Evolutionary conservation across 2,888 invertebrate species (phyloP), one percentile per base, ranked within the genome.

Genomic region (Morinoia aosen): DNA sequence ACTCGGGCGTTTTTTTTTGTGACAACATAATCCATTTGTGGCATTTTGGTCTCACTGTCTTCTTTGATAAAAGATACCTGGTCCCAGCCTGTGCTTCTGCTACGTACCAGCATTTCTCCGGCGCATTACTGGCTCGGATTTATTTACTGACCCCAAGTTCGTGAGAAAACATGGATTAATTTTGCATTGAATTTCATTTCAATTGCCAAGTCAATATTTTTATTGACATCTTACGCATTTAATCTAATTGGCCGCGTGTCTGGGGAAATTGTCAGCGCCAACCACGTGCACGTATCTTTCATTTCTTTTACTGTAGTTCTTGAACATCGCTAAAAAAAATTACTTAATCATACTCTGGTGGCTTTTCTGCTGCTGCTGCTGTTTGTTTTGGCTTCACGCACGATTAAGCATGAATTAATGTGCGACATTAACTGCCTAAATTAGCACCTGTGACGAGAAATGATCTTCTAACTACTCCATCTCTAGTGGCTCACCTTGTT

Each of bases 311-410:
- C 76, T 33, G 48, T 33, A 33, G 19, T 76, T 16, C 25, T 76
- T 76, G 33, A 33, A 76, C 25, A 33, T 76, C 76, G 25, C 25
- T 48, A 48, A 76, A 33, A 76, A 76, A 33, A 33, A 16, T 76
- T 33, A 3, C 8, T 16, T 76, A 76, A 33, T 76, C 19, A 33
- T 33, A 7, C 76, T 0, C 16, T 90, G 90, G 12, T 90, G 90
- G 90, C 48, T 8, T 48, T 48, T 33, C 48, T 40, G 40, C 14
- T 33, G 90, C 90, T 48, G 90, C 90, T 40, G 8, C 40, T 48
- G 90, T 39, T 90, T 90, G 90, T 48, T 40, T 90, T 90, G 90
- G 90, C 90, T 48, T 90, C 90, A 40, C 90, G 90, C 90, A 40
- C 90, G 40, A 48, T 39, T 90, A 48, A 90, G 40, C 90, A 48